Percentiles rank a stretch among this genome's conserved stretches.
Conservation (phyloP, 2,888 invertebrate species). For the Trichacis sp. region DNA sequence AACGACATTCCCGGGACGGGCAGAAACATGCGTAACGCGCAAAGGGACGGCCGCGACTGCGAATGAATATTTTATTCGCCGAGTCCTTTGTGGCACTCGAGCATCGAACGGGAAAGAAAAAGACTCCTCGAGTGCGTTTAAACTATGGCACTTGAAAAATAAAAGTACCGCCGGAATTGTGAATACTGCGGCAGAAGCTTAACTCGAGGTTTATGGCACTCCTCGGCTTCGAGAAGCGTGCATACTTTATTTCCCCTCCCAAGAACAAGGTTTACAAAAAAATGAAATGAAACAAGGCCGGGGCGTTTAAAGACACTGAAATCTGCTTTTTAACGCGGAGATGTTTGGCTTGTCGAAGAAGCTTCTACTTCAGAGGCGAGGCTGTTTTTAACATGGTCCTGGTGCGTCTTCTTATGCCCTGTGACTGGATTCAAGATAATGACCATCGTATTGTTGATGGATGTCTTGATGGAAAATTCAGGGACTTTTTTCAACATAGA, state of each 20-base stretch:
- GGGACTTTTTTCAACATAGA: too few relatives aligned
- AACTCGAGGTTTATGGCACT: conserved; percentile 1
- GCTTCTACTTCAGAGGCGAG: neutral
- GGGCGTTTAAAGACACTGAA: neutral
- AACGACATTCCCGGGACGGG: too few relatives aligned
- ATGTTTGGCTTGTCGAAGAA: neutral
- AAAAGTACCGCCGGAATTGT: neutral
- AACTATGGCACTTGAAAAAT: neutral
- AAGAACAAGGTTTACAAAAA: neutral
- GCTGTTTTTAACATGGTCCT: neutral
- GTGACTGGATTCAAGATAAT: too few relatives aligned
- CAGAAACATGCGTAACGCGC: neutral
- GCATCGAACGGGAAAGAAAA: neutral
- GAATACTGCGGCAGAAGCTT: neutral
- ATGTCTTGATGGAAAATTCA: too few relatives aligned
- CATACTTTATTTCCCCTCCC: neutral
- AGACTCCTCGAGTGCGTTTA: conserved; percentile 1
- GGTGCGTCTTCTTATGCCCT: neutral
- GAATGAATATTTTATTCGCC: neutral
- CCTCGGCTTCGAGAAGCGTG: neutral
- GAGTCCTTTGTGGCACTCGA: neutral
- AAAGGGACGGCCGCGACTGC: neutral
- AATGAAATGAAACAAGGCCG: neutral
- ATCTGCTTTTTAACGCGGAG: neutral
- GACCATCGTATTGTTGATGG: too few relatives aligned